These are phyloP conservation scores for Temnothorax longispinosus DNA, from an alignment of 1,140 invertebrate species.

Conservation along the genomic window DNA sequence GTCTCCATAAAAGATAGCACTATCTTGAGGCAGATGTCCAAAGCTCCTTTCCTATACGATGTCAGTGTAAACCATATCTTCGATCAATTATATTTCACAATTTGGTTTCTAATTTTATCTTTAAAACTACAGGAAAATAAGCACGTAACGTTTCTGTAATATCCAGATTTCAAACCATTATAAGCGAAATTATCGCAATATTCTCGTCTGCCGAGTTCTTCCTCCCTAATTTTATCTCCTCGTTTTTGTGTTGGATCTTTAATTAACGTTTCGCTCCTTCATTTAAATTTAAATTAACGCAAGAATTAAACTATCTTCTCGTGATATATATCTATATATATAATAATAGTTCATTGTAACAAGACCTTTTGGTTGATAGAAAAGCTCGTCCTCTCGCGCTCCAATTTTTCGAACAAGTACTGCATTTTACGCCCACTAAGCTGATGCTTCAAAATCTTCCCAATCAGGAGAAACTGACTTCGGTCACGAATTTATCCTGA, in stretches of 20 bases:
- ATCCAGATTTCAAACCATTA: neutral
- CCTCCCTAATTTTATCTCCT: neutral
- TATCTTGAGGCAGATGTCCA: neutral
- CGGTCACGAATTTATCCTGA: neutral
- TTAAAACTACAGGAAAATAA: neutral
- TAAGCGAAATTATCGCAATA: neutral
- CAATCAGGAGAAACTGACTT: conserved; percentile 12
- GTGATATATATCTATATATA: neutral
- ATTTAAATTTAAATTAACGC: conserved; percentile 1
- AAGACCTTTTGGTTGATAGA: neutral
- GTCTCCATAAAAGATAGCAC: conserved; percentile 10
- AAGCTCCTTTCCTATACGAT: neutral
- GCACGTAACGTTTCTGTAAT: neutral
- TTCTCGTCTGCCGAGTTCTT: neutral
- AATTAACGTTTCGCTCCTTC: neutral
- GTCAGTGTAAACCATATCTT: neutral
- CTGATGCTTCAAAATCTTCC: neutral
- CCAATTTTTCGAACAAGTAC: neutral
- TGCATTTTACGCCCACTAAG: neutral
- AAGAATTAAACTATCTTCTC: neutral
- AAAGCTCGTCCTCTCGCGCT: neutral
- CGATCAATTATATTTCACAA: neutral
- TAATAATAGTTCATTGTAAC: neutral
- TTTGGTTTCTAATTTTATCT: conserved; percentile 12
- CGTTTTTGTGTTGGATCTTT: neutral